Evolutionary conservation across 2,888 invertebrate species (phyloP), one percentile per base, ranked within the genome.

Genomic region (Drosophila paucipuncta): DNA sequence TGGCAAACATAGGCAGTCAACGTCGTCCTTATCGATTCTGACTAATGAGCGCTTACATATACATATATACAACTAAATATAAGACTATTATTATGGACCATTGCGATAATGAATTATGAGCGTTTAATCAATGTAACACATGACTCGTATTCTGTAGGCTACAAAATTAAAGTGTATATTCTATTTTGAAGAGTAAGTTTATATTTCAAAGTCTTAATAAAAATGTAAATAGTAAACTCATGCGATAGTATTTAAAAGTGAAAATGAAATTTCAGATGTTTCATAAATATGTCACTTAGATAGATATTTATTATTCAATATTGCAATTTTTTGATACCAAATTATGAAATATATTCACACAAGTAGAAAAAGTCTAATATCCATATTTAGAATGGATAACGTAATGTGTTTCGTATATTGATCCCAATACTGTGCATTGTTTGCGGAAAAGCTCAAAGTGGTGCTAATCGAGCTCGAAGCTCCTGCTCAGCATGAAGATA

Each of bases 361-460:
- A 22, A 41, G 5, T 22, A 5, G 1, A 22, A 41, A 22, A 5
- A 5, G 10, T 1, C 4, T 2, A 41, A n/a, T 4, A 0, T 83
- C 75, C 41, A 90, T 68, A 9, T 91, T 85, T 77, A 93, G 73
- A 13, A 90, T 60, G 1, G 78, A 65, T 0, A 73, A 53, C 25
- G 82, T 75, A 18, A 92, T 83, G 4, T 67, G 66, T 0, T 77
- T 71, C 28, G 73, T 78, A 37, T 85, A 90, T 2, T 70, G 60
- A 0, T 73, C 39, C 25, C 68, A 62, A 5, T 83, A 55, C 4
- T 30, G 16, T 4, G 22, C 28, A 25, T 35, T 79, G 25, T 68
- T 63, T 9, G 43, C 30, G 0, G 10, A n/a, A 43, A 49, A 52
- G 16, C 3, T n/a, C 1, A 25, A 4, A 6, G 9, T 2, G 4